Percentiles rank a stretch among this genome's conserved stretches.
Evolutionary conservation across 2,888 invertebrate species (phyloP).

Genomic region (Caenorhabditis sp.): DNA sequence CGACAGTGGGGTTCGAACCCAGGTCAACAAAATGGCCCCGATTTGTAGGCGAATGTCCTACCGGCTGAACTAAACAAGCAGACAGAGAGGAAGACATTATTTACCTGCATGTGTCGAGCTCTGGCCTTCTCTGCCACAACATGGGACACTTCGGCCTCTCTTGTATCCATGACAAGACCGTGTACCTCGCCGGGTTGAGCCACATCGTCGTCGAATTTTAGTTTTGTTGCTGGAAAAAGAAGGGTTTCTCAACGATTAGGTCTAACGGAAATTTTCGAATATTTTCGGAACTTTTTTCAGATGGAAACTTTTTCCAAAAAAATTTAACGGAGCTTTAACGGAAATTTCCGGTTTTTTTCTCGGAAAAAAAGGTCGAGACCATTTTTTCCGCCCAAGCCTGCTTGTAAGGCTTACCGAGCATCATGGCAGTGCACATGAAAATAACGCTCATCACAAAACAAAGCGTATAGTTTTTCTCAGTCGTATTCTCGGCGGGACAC

Average conservation of each 20-base stretch:
- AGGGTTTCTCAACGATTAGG: background rate
- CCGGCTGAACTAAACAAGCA: too few relatives aligned
- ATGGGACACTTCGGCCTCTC: conserved; percentile 65
- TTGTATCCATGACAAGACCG: conserved; percentile 69
- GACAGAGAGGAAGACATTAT: too few relatives aligned
- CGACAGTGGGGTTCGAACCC: too few relatives aligned
- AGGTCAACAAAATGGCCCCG: too few relatives aligned
- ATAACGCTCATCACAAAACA: conserved; percentile 97
- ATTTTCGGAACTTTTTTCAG: too few relatives aligned
- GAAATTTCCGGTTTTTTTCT: too few relatives aligned
- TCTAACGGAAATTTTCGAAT: background rate
- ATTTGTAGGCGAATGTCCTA: too few relatives aligned
- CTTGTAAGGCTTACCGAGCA: conserved; percentile 75
- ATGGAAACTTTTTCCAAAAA: too few relatives aligned
- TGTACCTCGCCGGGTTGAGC: conserved; percentile 55
- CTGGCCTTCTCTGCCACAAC: conserved; percentile 69
- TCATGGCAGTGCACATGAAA: conserved; percentile 91
- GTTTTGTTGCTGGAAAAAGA: conserved; percentile 55
- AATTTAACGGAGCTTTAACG: too few relatives aligned
- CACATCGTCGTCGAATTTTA: conserved; percentile 61
- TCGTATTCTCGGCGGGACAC: conserved; percentile 68
- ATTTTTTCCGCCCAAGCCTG: too few relatives aligned
- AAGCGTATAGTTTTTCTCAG: conserved; percentile 96
- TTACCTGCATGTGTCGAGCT: conserved; percentile 26
- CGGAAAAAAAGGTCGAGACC: too few relatives aligned